These are phyloP conservation scores for Lepidocyrtoides sp. DNA, from an alignment of 2,888 invertebrate genomes.

Conservation along the genomic window DNA sequence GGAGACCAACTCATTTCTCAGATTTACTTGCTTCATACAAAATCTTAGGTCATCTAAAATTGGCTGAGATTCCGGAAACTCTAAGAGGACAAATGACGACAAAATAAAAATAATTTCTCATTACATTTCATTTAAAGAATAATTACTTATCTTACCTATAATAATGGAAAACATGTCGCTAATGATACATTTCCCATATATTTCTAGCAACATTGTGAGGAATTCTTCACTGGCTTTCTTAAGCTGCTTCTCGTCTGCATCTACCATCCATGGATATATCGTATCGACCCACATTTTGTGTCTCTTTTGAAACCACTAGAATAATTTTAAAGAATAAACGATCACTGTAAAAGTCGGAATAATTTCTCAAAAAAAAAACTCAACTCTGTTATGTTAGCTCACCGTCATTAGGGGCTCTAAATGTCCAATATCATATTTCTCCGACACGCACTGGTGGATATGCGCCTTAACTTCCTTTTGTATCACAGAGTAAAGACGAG, in stretches of 20 bases:
- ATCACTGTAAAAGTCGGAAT: too few relatives aligned
- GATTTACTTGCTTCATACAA: constrained; percentile 95
- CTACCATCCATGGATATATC: constrained; percentile 89
- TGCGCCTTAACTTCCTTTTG: constrained; percentile 94
- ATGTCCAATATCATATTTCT: constrained; percentile 95
- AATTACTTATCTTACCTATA: constrained; percentile 91
- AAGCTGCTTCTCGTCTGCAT: constrained; percentile 89
- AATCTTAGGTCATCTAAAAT: constrained; percentile 95
- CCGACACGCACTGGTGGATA: constrained; percentile 94
- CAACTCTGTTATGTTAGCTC: constrained; percentile 82
- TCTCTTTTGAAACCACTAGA: constrained; percentile 94
- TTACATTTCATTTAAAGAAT: too few relatives aligned
- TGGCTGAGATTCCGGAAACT: constrained; percentile 98
- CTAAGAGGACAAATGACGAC: constrained; percentile 87
- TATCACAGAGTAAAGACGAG: constrained; percentile 94
- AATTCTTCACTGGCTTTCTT: constrained; percentile 91
- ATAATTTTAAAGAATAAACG: not conserved
- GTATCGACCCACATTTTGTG: constrained; percentile 95
- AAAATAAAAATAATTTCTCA: too few relatives aligned
- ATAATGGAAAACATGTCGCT: constrained; percentile 98
- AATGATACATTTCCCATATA: constrained; percentile 95
- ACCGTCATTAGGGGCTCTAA: constrained; percentile 92
- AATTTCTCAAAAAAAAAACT: too few relatives aligned
- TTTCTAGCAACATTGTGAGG: constrained; percentile 94
- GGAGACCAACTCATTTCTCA: constrained; percentile 92